Evolutionary conservation across 2,797 vertebrate species (phyloP).

Genomic region (Tokudaia tokunoshimensis): DNA sequence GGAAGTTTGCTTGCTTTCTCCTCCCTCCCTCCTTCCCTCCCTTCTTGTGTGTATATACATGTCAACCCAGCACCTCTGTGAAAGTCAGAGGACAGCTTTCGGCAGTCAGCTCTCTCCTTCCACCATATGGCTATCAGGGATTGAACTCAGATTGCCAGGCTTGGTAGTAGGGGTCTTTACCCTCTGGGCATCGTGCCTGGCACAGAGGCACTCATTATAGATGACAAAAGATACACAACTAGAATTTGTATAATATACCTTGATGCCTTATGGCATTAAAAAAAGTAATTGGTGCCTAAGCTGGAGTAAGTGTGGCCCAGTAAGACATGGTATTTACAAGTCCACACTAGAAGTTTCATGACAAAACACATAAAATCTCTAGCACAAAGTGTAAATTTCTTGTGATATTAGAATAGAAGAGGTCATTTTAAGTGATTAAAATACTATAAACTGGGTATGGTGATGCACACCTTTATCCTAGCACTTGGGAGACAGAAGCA

Average conservation of each 20-base stretch:
- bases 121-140: not conserved
- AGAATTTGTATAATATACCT: not conserved
- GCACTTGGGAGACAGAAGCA: not conserved
- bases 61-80: not conserved
- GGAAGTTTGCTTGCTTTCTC: no score
- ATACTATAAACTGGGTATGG: not conserved
- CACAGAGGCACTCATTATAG: not conserved
- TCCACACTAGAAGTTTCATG: not conserved
- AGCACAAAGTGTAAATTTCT: constrained; percentile 8
- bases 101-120: not conserved
- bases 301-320: not conserved
- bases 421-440: constrained; percentile 29
- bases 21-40: no score
- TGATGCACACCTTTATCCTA: not conserved
- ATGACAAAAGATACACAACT: not conserved
- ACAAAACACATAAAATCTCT: constrained; percentile 43
- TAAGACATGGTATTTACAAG: not conserved
- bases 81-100: not conserved
- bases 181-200: not conserved
- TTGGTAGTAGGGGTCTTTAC: not conserved
- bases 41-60: not conserved
- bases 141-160: not conserved
- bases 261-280: constrained; percentile 13
- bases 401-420: not conserved
- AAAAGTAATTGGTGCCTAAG: constrained; percentile 9